Base-by-base conservation (phyloP, 2,113 vertebrate genomes). In the Passer domesticus region DNA sequence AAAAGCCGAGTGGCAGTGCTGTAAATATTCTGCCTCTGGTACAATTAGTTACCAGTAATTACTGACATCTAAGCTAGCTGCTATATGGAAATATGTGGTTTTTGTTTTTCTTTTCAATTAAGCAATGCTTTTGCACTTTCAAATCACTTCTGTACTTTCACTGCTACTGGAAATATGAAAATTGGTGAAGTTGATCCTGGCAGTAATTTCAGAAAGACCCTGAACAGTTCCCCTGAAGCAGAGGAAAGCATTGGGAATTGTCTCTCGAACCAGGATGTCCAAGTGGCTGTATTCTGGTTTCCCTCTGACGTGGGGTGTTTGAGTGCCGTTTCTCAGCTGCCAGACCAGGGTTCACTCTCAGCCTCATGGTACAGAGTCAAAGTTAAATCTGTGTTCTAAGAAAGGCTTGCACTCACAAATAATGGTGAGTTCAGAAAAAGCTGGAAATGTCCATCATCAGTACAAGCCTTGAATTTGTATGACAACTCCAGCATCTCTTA, bases 211-310 rank as follows among this genome's bases (percentile, higher is more conserved):
- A 87, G 97, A 94, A 98, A 91, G 76, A 90, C 97, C 20, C 9
- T 81, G 52, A 98, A 97, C 72, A 75, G n/a, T 86, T 97, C 86
- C 12, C n/a, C 7, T 20, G 81, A 96, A 75, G 95, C 92, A 95
- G 97, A 97, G 79, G 63, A 97, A 49, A 81, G 56, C 10, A 95
- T 91, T 80, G 97, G 98, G 39, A 75, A 86, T 53, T 82, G 91
- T 41, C 75, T 90, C 22, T 96, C 98, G 39, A 97, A 97, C 56
- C 96, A 98, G 90, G 96, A 98, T 1, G 13, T 96, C 46, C 49
- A 73, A 21, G 94, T 94, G 41, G 84, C 91, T 56, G 20, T 70
- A 16, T 98, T 97, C 78, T 63, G 3, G 4, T 98, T 98, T 73
- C 82, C 79, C 31, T 83, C 94, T 0, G 78, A 78, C 81, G 56